Conservation (phyloP, 2,797 vertebrate genomes). For the Leucoraja ocellata region DNA sequence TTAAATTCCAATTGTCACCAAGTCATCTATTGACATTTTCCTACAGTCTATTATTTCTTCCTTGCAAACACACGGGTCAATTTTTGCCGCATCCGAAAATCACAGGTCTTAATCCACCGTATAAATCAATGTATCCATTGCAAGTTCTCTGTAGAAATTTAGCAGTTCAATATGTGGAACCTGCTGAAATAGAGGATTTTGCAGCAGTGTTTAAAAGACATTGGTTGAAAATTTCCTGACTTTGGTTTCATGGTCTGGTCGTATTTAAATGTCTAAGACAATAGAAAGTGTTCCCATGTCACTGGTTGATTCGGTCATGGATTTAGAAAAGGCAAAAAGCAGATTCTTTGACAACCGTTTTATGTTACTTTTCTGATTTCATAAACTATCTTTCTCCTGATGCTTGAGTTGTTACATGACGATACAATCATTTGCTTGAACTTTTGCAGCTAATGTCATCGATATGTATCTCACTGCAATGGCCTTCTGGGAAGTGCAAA, state of each 20-base stretch:
- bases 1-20: too few species aligned
- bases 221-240: neutral
- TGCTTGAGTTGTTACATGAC: neutral
- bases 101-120: too few species aligned
- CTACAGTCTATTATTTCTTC: too few species aligned
- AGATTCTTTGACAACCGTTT: neutral
- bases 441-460: neutral
- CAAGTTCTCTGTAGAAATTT: neutral
- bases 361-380: neutral
- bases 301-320: neutral
- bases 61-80: too few species aligned
- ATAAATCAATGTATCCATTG: too few species aligned
- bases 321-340: neutral
- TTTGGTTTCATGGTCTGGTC: neutral
- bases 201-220: neutral
- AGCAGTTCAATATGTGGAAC: neutral
- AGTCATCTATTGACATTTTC: too few species aligned
- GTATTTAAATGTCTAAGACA: neutral
- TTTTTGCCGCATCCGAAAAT: too few species aligned
- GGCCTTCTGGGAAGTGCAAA: neutral
- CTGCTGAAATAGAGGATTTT: neutral
- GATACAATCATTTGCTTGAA: neutral
- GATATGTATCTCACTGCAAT: neutral
- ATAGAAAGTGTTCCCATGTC: neutral
- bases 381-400: neutral